These are phyloP conservation scores for Eremobia ochroleuca DNA, from an alignment of 2,888 invertebrate species.

Conservation along the genomic window DNA sequence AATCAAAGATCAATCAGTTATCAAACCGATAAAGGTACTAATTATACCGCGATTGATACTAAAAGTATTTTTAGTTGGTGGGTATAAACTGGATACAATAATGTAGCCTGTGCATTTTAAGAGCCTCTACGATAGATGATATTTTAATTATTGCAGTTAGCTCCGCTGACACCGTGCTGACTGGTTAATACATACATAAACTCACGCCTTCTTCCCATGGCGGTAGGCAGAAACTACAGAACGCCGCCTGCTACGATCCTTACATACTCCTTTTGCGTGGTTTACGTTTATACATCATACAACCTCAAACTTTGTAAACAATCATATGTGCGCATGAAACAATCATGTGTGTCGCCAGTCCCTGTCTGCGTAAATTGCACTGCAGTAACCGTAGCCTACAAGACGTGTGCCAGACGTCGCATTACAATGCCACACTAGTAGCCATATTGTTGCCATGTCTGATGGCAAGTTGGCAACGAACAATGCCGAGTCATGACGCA, in stretches of 20 bases:
- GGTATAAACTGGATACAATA: background rate
- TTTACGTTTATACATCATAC: no score
- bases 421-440: conserved; percentile 21
- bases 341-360: no score
- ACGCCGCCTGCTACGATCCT: no score
- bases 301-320: no score
- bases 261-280: no score
- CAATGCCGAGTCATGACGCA: conserved; percentile 18
- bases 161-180: background rate
- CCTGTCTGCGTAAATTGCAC: background rate
- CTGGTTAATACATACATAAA: background rate
- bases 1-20: conserved; percentile 21
- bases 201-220: no score
- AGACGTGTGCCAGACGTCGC: conserved; percentile 10
- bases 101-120: background rate
- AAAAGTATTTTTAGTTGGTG: background rate
- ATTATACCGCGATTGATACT: background rate
- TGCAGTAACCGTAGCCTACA: background rate
- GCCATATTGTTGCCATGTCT: conserved; percentile 41
- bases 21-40: background rate
- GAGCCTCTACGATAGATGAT: background rate
- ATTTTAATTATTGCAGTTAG: background rate
- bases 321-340: no score
- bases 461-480: conserved; percentile 34
- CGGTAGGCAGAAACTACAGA: no score